Evolutionary conservation across 2,113 vertebrate species (phyloP).

Genomic region (Abramis brama): DNA sequence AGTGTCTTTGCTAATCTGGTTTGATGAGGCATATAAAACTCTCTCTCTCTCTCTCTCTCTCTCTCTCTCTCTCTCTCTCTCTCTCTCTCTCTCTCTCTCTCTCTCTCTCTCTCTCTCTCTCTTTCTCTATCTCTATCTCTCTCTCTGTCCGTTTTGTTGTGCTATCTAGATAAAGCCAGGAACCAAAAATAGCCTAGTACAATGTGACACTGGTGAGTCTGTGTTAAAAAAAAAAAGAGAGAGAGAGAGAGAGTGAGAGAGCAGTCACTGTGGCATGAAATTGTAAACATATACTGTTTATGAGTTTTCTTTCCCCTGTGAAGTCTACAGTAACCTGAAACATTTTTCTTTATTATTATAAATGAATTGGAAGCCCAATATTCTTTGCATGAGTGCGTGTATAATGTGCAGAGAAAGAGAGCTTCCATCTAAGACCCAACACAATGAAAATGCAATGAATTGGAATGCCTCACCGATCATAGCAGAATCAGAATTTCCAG

Average conservation of each 20-base stretch:
- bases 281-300: slow-evolving; percentile 44
- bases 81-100: neutral
- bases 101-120: slow-evolving; percentile 5
- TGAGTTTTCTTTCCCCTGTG: neutral
- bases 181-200: slow-evolving; percentile 29
- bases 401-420: slow-evolving; percentile 90
- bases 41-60: neutral
- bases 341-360: slow-evolving; percentile 70
- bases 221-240: neutral
- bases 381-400: slow-evolving; percentile 95
- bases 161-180: slow-evolving; percentile 26
- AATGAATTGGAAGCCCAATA: slow-evolving; percentile 86
- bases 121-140: neutral
- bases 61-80: slow-evolving; percentile 4
- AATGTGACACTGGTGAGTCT: slow-evolving; percentile 35
- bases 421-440: slow-evolving; percentile 87
- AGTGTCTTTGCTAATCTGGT: slow-evolving; percentile 46
- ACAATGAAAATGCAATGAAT: slow-evolving; percentile 98
- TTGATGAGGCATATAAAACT: slow-evolving; percentile 45
- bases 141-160: slow-evolving; percentile 38
- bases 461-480: slow-evolving; percentile 99
- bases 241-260: neutral
- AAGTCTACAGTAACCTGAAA: slow-evolving; percentile 54
- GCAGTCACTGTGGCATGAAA: slow-evolving; percentile 26
- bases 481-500: slow-evolving; percentile 99